Percentiles rank a stretch among this genome's conserved stretches.
These are phyloP conservation scores for Phacellophora camtschatica DNA, from an alignment of 30 jellyfish, hydroid and myxozoan genomes.

Conservation along the genomic window DNA sequence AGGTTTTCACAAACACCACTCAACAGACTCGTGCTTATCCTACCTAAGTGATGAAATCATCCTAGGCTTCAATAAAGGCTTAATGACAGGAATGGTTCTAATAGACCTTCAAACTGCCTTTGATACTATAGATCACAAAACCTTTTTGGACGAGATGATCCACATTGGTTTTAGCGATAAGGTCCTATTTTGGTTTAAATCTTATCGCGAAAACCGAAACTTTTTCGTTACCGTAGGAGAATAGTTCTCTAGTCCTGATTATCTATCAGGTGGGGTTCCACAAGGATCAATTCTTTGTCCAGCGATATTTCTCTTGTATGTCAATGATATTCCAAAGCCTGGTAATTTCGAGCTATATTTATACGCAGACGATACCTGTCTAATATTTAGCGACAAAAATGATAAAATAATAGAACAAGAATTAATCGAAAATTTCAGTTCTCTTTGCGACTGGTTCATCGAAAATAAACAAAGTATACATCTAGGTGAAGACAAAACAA, in stretches of 20 bases:
- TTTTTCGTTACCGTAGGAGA: too few relatives aligned
- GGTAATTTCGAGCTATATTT: neutral
- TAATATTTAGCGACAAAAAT: neutral
- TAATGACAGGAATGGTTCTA: neutral
- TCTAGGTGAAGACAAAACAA: too few relatives aligned
- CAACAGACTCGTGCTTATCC: too few relatives aligned
- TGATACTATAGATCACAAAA: neutral
- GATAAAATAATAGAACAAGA: too few relatives aligned
- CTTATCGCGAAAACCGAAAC: too few relatives aligned
- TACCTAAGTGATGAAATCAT: too few relatives aligned
- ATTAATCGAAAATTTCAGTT: too few relatives aligned
- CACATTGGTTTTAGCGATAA: neutral
- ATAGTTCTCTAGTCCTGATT: neutral
- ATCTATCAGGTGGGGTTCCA: neutral
- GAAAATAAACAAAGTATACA: too few relatives aligned
- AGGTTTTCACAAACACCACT: too few relatives aligned
- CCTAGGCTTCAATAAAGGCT: too few relatives aligned
- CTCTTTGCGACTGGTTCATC: too few relatives aligned
- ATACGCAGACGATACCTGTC: neutral
- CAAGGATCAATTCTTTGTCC: conserved; percentile 1
- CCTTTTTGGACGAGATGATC: neutral
- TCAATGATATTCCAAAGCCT: neutral
- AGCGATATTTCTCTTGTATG: neutral
- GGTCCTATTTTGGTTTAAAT: neutral
- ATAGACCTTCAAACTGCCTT: neutral